Conservation (phyloP, 2,888 invertebrate genomes). For the Diadromus collaris region DNA sequence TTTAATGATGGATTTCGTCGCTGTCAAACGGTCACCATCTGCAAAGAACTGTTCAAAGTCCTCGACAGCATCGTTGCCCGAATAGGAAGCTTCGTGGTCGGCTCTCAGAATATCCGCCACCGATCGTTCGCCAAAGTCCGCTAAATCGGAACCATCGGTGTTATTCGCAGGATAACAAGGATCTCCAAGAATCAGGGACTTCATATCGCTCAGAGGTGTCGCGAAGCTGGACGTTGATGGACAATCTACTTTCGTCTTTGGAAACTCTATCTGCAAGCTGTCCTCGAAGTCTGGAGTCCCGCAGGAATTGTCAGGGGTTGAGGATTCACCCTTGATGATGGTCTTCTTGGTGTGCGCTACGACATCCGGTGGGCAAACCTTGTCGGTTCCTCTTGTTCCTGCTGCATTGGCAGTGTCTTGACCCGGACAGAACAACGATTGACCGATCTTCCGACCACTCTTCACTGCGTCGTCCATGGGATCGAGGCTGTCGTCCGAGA, state of each 20-base stretch:
- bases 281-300: slow-evolving; percentile 66
- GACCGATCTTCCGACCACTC: slow-evolving; percentile 7
- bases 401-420: slow-evolving; percentile 36
- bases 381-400: slow-evolving; percentile 51
- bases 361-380: slow-evolving; percentile 72
- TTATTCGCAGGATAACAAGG: slow-evolving; percentile 46
- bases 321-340: slow-evolving; percentile 18
- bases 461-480: slow-evolving; percentile 50
- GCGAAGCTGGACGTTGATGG: slow-evolving; percentile 4
- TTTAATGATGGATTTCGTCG: slow-evolving; percentile 69
- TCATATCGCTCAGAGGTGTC: slow-evolving; percentile 65
- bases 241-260: slow-evolving; percentile 60
- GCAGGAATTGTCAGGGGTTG: slow-evolving; percentile 8
- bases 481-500: slow-evolving; percentile 75
- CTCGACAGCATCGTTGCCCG: slow-evolving; percentile 36
- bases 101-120: slow-evolving; percentile 38
- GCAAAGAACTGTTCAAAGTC: slow-evolving; percentile 34
- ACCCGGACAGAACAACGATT: slow-evolving; percentile 26
- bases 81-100: slow-evolving; percentile 24
- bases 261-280: slow-evolving; percentile 63
- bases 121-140: slow-evolving; percentile 23
- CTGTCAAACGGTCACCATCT: slow-evolving; percentile 17
- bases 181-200: slow-evolving; percentile 66
- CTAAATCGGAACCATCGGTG: slow-evolving; percentile 30
- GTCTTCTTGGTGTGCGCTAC: slow-evolving; percentile 73